Evolutionary conservation across 2,113 vertebrate species (phyloP), one percentile per base, ranked within the genome.

Genomic region (Ceyx melanurus): DNA sequence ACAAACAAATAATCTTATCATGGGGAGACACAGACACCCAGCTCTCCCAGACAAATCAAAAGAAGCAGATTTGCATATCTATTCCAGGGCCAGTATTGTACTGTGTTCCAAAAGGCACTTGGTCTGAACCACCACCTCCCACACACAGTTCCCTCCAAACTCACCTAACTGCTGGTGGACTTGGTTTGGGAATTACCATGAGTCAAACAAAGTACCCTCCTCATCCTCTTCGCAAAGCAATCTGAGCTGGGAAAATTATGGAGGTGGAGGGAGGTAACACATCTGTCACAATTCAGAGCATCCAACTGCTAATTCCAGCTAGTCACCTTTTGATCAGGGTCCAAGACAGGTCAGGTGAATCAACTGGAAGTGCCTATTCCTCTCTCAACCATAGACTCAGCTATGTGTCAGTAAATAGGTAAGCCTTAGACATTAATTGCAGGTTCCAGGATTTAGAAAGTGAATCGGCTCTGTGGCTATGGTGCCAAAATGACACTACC

Each of bases 1-100:
- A 93, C 81, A 95, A 94, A 86, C 54, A 92, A 95, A 82, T 85
- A 84, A 76, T 54, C 76, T 92, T 74, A 86, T 94, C 89, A 85
- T 31, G 70, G 88, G 64, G 70, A 88, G 58, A 77, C 1, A 17
- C 60, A 95, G 85, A 84, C 83, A 86, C 45, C 73, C 78, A 84
- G 88, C 53, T 75, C 81, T 89, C 46, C 73, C 80, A 90, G 85
- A 61, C 88, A 89, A 94, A 93, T 90, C 48, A 76, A 76, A 92
- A 48, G 7, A 51, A 80, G 21, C 1, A 1, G 43, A 94, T 95
- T 91, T 96, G 80, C 93, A 92, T 93, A 93, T 51, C 53, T 88
- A 54, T 68, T 71, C 54, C 3, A 62, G 14, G 64, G 62, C 42
- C 48, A 62, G 73, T 22, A 29, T 4, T 22, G 11, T 23, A 74